Evolutionary conservation across 2,113 vertebrate species (phyloP), one percentile per base, ranked within the genome.

Genomic region (Anoura caudifer): DNA sequence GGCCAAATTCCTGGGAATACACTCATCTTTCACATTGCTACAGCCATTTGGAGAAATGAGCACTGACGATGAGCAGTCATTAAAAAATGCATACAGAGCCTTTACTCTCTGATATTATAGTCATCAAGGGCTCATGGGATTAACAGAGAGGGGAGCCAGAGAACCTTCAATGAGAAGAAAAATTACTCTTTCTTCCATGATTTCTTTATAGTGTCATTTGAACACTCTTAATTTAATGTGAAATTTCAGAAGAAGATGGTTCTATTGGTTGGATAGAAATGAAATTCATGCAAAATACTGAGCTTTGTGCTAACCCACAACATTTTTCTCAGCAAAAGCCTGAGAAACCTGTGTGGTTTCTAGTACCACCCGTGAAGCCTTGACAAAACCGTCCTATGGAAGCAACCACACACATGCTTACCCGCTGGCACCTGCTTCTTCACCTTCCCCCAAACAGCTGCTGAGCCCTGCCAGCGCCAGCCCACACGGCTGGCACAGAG

Each of bases 121-220:
- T 88, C 80, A 92, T 84, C 76, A 33, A 16, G 47, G 80, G 45
- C 92, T 94, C 65, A 0, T 50, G 92, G 75, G 80, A 95, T 95
- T 95, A 72, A 76, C 89, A 33, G 67, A 90, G 70, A 80, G 80
- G 52, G 33, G 28, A 84, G 59, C 47, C 75, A 92, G 92, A 90
- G 87, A 96, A 90, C 90, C 80, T 94, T 94, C 92, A 97, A 36
- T 82, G 17, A 83, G 54, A 83, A 87, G 54, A 76, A 91, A 91
- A 86, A 79, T 61, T 50, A 33, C 43, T 69, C 87, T 87, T 77
- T 20, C 50, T 91, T 93, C 80, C 22, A 19, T 45, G 86, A 67
- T 87, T 56, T 75, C 70, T 95, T 94, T 84, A 87, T 50, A 70
- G 22, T 26, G 4, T 87, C 82, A 26, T 47, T 87, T 67, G 83